Evolutionary conservation across 2,113 vertebrate genomes (phyloP), one percentile per base, ranked within the genome.

Genomic region (Apodemus speciosus): DNA sequence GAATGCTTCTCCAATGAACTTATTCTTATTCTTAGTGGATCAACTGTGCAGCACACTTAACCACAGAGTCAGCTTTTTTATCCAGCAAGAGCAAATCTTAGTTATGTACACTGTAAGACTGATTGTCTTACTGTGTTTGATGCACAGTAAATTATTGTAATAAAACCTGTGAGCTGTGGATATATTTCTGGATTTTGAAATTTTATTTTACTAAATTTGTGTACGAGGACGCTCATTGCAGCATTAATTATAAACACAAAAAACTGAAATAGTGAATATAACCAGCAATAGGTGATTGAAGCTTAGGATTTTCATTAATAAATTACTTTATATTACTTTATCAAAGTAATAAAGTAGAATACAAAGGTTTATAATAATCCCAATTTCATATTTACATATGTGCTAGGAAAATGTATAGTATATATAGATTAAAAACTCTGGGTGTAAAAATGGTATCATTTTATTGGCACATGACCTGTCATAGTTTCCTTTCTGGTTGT

Each of bases 321-420:
- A 58, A 71, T 76, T 87, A 66, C 68, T 83, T 77, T 85, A 90
- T 83, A 4, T 91, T 91, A 71, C 53, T 87, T 94, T 85, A 68
- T 53, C 91, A 88, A 5, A 89, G 64, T 66, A 66, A 66, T 66
- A 15, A 35, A 66, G 20, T 3, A 93, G 32, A 83, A 21, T 76
- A 62, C 4, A 64, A 73, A 77, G 7, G 7, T 73, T 62, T 76
- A 40, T 9, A 62, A 62, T 18, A 38, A 77, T 86, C 56, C 0
- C 40, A 84, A 38, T 66, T 92, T 91, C 16, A 32, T 60, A 38
- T 56, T 66, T 83, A 64, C 7, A 27, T 69, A 43, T 35, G 20
- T 5, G 56, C 15, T 81, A 40, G 87, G 66, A 9, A 93, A 79
- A 62, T 89, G 62, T 35, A 53, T 4, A 60, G 73, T 16, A 64